Percentiles rank a stretch among this genome's conserved stretches.
Conservation (phyloP, 37 sponge, comb jelly and placozoan genomes). For the Aphrocallistes beatrix region DNA sequence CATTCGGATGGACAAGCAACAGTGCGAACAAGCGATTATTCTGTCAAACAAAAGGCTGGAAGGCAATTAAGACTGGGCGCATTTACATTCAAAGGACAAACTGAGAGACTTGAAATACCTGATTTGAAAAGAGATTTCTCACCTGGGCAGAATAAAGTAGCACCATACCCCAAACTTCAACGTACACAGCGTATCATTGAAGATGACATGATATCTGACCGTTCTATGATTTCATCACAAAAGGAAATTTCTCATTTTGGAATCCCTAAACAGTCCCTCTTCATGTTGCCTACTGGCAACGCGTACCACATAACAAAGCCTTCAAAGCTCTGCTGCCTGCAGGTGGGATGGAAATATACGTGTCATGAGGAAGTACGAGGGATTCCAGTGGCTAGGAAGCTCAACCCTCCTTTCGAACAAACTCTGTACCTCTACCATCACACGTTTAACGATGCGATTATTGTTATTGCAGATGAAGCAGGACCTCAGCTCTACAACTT, state of each 20-base stretch:
- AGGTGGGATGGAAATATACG: not conserved
- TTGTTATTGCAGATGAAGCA: slow-evolving; percentile 33
- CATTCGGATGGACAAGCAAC: not conserved
- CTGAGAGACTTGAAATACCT: too few species aligned
- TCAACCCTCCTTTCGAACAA: slow-evolving; percentile 4
- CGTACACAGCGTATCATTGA: too few species aligned
- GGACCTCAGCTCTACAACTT: slow-evolving; percentile 40
- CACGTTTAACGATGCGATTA: slow-evolving; percentile 7
- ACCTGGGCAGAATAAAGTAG: too few species aligned
- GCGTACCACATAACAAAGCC: slow-evolving; percentile 3
- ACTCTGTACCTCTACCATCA: not conserved
- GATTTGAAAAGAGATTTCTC: too few species aligned
- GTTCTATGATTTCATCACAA: too few species aligned
- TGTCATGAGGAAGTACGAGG: not conserved
- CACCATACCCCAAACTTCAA: too few species aligned
- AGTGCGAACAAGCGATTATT: not conserved
- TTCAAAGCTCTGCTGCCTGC: not conserved
- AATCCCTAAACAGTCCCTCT: not conserved
- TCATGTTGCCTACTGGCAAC: not conserved
- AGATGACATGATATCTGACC: too few species aligned
- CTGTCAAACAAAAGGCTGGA: not conserved
- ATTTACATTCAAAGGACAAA: not conserved
- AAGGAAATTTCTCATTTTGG: too few species aligned
- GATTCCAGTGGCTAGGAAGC: not conserved
- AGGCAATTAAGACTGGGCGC: not conserved